Conservation (phyloP, 2,113 vertebrate species). For the Vireo altiloquus region DNA sequence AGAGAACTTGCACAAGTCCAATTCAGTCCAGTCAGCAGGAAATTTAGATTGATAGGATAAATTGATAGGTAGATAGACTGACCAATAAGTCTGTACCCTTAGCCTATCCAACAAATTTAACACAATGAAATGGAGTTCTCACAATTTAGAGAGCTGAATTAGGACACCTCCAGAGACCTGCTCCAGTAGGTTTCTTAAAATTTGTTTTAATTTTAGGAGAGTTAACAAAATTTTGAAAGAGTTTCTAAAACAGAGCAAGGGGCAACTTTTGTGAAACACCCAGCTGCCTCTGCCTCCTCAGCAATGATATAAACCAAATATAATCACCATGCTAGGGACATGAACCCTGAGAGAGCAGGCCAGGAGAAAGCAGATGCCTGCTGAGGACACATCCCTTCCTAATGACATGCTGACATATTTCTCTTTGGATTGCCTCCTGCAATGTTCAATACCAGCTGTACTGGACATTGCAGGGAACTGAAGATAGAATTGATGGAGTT, state of each 20-base stretch:
- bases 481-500: neutral
- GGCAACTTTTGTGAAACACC: neutral
- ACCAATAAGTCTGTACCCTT: neutral
- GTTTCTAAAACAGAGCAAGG: neutral
- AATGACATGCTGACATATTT: neutral
- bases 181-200: neutral
- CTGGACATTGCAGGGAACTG: neutral
- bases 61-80: neutral
- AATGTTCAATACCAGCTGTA: neutral
- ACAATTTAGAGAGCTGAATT: neutral
- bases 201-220: neutral
- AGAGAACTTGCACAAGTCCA: neutral
- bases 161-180: neutral
- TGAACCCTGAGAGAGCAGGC: neutral
- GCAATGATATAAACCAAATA: neutral
- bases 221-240: neutral
- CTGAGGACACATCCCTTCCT: neutral
- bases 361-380: neutral
- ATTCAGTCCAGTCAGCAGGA: neutral
- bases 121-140: neutral
- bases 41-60: neutral
- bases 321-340: fast-evolving
- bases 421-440: neutral
- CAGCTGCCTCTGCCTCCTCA: neutral
- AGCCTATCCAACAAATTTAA: neutral